Base-by-base conservation (phyloP, 2,797 vertebrate genomes). In the Sphenodon punctatus region DNA sequence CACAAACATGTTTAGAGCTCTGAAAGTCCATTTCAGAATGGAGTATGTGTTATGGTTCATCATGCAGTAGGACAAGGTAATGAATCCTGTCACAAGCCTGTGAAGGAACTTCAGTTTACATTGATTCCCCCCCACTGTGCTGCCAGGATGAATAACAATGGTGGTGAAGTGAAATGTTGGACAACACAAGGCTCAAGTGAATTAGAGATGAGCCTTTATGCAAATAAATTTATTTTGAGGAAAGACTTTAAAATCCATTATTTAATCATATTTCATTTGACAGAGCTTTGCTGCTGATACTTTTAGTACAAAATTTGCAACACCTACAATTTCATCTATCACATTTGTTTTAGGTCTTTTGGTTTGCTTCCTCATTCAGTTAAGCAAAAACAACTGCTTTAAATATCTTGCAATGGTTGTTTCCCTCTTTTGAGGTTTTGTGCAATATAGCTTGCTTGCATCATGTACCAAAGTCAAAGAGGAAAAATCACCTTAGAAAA, bases 81-180 rank as follows among this genome's bases (percentile, higher is more conserved):
- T 68, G 65, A 19, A 85, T 4, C 10, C 39, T 79, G 46, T 75
- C 55, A 60, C 49, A 63, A 65, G 46, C 41, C 67, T 34, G 7
- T 43, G 42, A 70, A 68, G 72, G 43, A 73, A 45, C 51, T 63
- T 85, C 38, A 65, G 30, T 46, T 79, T 80, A 68, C 70, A 41
- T 60, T 63, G 27, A 11, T 23, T 59, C 80, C 49, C 34, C 32
- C 58, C 45, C 27, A 46, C 83, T 53, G 67, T 69, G 67, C 12
- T 93, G 58, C 55, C 88, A 64, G 67, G 13, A 7, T 15, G 41
- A 72, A 66, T 77, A 65, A 66, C 38, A 71, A 55, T 25, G 75
- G 79, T 48, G 75, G 61, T 38, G 71, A 83, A 59, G 30, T 75
- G 75, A 89, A 88, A 68, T 78, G 59, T 67, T 70, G 46, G 48